Percentiles rank a stretch among this genome's conserved stretches.
These are phyloP conservation scores for Cichlasoma orientale DNA, from an alignment of 2,797 vertebrate genomes.

Conservation along the genomic window DNA sequence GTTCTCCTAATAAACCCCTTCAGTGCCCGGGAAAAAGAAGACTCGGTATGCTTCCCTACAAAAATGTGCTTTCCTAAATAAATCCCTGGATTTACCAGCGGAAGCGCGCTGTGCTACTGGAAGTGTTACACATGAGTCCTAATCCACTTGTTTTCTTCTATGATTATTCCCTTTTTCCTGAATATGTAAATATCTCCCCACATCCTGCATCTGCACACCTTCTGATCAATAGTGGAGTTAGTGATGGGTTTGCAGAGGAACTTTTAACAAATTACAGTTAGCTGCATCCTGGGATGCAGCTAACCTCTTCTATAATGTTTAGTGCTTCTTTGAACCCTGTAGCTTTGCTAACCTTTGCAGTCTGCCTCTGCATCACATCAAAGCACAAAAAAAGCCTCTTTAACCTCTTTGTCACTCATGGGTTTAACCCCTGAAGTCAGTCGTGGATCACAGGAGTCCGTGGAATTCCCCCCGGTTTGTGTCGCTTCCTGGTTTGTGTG, in stretches of 20 bases:
- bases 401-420: conserved; percentile 2
- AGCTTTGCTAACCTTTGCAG: not conserved
- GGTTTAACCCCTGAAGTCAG: conserved; percentile 28
- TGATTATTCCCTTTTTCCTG: not conserved
- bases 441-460: not conserved
- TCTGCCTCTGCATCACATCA: conserved; percentile 9
- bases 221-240: too few relatives aligned
- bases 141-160: not conserved
- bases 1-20: not conserved
- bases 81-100: not conserved
- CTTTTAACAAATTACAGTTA: not conserved
- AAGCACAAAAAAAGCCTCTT: conserved; percentile 1
- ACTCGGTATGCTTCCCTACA: too few relatives aligned
- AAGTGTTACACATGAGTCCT: not conserved
- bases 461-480: not conserved
- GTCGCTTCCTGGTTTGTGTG: not conserved
- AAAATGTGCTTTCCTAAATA: not conserved
- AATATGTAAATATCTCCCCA: not conserved
- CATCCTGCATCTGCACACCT: not conserved
- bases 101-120: not conserved
- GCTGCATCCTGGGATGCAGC: not conserved
- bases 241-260: too few relatives aligned
- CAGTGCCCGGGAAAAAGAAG: not conserved
- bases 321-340: not conserved
- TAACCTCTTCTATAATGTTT: not conserved